phyloP scores from a whole-genome alignment of 2,888 invertebrate species.

The Shargacucullia verbasci region DNA sequence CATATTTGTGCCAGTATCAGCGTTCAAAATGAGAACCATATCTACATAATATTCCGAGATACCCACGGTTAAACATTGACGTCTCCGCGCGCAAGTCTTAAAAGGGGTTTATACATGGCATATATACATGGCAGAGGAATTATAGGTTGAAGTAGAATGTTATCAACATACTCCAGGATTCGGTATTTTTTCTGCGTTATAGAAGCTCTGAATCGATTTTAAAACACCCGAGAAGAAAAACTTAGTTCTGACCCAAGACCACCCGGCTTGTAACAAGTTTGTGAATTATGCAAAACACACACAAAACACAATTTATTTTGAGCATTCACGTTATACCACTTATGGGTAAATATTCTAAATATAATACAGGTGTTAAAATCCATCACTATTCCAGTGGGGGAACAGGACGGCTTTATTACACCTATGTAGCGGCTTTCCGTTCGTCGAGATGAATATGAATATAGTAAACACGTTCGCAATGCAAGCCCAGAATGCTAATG shows the following conservation, averaged over 20 bases:
- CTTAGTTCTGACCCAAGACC: no score
- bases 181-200: background rate
- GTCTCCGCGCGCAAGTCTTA: slow-evolving; percentile 1
- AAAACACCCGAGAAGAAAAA: background rate
- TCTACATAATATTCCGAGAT: no score
- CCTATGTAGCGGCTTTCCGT: slow-evolving; percentile 64
- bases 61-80: no score
- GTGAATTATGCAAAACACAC: slow-evolving; percentile 19
- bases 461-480: slow-evolving; percentile 59
- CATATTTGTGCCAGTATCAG: slow-evolving; percentile 9
- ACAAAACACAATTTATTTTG: slow-evolving; percentile 17
- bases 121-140: slow-evolving; percentile 8
- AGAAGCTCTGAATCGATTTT: background rate
- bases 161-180: background rate
- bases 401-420: slow-evolving; percentile 63
- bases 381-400: slow-evolving; percentile 62
- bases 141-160: background rate
- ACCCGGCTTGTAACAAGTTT: slow-evolving; percentile 4
- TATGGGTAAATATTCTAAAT: slow-evolving; percentile 33
- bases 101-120: background rate
- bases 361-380: slow-evolving; percentile 50
- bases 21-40: slow-evolving; percentile 7
- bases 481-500: slow-evolving; percentile 61
- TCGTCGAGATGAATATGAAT: slow-evolving; percentile 68
- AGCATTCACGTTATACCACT: slow-evolving; percentile 35